Conservation (phyloP, 2,888 invertebrate genomes). For the Hydroisotoma schaefferi region DNA sequence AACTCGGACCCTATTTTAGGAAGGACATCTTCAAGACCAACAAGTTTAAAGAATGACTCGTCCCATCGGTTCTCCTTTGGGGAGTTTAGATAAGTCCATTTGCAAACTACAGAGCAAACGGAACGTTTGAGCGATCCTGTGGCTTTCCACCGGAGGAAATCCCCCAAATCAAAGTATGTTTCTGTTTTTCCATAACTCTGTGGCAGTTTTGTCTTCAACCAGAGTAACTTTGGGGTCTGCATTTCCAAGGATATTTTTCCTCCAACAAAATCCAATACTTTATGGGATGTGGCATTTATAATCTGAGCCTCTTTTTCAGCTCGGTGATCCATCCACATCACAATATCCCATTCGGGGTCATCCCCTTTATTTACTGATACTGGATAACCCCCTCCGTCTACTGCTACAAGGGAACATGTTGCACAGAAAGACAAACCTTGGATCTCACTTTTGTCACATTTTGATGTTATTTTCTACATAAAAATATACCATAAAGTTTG, state of each 20-base stretch:
- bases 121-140: slow-evolving; percentile 64
- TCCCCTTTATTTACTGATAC: slow-evolving; percentile 62
- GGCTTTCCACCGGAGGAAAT: slow-evolving; percentile 89
- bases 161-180: slow-evolving; percentile 85
- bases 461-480: slow-evolving; percentile 60
- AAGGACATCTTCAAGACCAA: slow-evolving; percentile 67
- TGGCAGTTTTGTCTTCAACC: slow-evolving; percentile 74
- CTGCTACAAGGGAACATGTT: slow-evolving; percentile 84
- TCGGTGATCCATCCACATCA: slow-evolving; percentile 91
- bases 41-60: slow-evolving; percentile 64
- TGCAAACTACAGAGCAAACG: slow-evolving; percentile 86
- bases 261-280: slow-evolving; percentile 78
- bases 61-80: slow-evolving; percentile 67
- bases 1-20: slow-evolving; percentile 50
- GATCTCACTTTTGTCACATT: slow-evolving; percentile 57
- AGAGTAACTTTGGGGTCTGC: slow-evolving; percentile 90
- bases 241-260: slow-evolving; percentile 94
- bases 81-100: slow-evolving; percentile 83
- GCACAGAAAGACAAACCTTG: slow-evolving; percentile 92
- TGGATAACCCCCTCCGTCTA: slow-evolving; percentile 68
- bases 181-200: slow-evolving; percentile 61
- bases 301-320: slow-evolving; percentile 72
- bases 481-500: slow-evolving; percentile 5
- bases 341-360: slow-evolving; percentile 70
- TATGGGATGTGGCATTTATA: slow-evolving; percentile 73